These are phyloP conservation scores for Azemiops feae DNA, from an alignment of 2,113 vertebrate genomes.

Conservation along the genomic window DNA sequence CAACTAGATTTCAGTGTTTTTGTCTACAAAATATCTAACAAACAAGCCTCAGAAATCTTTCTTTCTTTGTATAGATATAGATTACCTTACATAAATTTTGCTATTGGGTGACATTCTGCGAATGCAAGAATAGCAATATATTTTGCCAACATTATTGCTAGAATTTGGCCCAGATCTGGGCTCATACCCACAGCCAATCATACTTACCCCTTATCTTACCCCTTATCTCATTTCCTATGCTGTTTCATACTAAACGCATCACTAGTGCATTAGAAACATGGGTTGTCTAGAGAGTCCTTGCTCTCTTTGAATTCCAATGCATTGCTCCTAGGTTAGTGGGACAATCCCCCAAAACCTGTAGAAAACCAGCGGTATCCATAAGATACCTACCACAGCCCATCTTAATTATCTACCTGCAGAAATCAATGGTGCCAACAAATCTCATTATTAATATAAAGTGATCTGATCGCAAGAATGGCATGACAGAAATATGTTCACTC, in stretches of 20 bases:
- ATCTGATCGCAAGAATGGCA: not conserved
- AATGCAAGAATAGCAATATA: not conserved
- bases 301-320: not conserved
- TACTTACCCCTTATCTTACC: not conserved
- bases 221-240: not conserved
- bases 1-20: not conserved
- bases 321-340: not conserved
- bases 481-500: not conserved
- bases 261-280: not conserved
- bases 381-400: not conserved
- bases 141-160: not conserved
- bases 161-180: not conserved
- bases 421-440: not conserved
- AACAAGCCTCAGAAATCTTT: not conserved
- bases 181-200: not conserved
- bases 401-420: not conserved
- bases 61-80: not conserved
- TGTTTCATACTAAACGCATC: not conserved
- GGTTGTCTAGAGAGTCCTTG: not conserved
- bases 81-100: not conserved
- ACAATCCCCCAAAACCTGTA: not conserved
- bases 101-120: not conserved
- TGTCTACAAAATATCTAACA: not conserved
- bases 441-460: not conserved
- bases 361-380: not conserved